Percentiles rank a stretch among this genome's conserved stretches.
These are phyloP conservation scores for Gonioctena quinquepunctata DNA, from an alignment of 1,140 invertebrate genomes.

Conservation along the genomic window DNA sequence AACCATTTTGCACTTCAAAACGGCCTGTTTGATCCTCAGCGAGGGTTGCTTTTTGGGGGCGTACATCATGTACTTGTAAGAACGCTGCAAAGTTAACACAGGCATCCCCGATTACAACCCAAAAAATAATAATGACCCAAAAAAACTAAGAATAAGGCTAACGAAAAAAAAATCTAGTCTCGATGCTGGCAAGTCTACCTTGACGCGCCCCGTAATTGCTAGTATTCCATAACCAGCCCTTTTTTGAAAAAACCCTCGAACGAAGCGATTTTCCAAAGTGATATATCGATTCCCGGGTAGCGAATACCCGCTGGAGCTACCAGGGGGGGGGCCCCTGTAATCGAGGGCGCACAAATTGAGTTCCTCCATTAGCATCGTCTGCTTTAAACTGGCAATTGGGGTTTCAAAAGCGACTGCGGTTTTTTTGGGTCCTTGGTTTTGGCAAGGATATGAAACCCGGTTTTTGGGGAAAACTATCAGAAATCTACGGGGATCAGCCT, in stretches of 20 bases:
- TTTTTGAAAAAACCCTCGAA: too few relatives aligned
- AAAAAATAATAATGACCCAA: background rate
- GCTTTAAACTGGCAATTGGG: conserved; percentile 32
- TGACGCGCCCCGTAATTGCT: background rate
- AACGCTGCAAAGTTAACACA: conserved; percentile 49
- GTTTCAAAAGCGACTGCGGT: conserved; percentile 27
- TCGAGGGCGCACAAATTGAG: conserved; percentile 47
- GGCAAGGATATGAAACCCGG: background rate
- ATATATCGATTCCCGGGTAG: background rate
- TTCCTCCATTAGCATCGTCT: conserved; percentile 46
- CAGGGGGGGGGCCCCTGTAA: conserved; percentile 48
- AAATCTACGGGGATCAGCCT: conserved; percentile 47
- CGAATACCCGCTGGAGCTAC: conserved; percentile 33
- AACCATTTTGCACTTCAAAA: conserved; percentile 94
- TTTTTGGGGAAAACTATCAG: conserved; percentile 27
- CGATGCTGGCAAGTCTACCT: background rate
- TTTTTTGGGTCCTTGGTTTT: conserved; percentile 20
- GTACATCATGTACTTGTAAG: conserved; percentile 64
- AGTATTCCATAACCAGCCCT: background rate
- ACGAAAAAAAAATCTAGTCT: too few relatives aligned
- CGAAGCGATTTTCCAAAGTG: background rate
- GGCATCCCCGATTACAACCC: conserved; percentile 39
- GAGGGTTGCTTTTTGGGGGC: conserved; percentile 73
- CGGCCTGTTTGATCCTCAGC: conserved; percentile 78
- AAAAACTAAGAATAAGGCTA: background rate